phyloP scores from a whole-genome alignment of 2,888 invertebrate species.

The Trimorus sp. region DNA sequence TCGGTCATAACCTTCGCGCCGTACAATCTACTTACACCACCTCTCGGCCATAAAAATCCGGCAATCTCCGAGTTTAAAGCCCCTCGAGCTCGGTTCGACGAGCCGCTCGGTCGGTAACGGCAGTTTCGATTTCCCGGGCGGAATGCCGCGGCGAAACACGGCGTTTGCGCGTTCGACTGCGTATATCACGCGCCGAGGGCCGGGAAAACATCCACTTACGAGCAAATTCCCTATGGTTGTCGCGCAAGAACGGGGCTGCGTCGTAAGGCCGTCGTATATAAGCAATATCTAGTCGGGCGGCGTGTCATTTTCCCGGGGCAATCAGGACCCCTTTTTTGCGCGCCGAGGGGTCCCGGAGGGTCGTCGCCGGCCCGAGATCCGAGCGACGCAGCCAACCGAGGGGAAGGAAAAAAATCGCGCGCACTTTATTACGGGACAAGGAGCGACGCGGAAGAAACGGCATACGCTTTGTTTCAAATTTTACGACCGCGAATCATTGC shows the following conservation, averaged over 20 bases:
- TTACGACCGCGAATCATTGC: constrained; percentile 40
- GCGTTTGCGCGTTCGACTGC: constrained; percentile 42
- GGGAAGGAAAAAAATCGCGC: constrained; percentile 46
- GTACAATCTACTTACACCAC: too few species aligned
- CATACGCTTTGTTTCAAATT: constrained; percentile 57
- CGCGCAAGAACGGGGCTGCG: constrained; percentile 51
- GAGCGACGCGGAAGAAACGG: constrained; percentile 31
- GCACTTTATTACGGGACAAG: constrained; percentile 64
- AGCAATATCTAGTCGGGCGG: constrained; percentile 71
- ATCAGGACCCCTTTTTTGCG: constrained; percentile 67
- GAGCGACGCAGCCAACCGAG: constrained; percentile 16
- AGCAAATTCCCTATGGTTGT: constrained; percentile 59
- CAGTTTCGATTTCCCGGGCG: constrained; percentile 39
- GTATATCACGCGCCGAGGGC: constrained; percentile 44
- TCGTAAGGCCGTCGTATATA: constrained; percentile 65
- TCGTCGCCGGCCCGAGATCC: constrained; percentile 37
- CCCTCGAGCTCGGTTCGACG: constrained; percentile 8
- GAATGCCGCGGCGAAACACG: constrained; percentile 38
- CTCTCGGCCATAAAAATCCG: not conserved
- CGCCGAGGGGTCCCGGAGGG: constrained; percentile 56
- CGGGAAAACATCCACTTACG: constrained; percentile 60
- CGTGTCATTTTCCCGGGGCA: constrained; percentile 72
- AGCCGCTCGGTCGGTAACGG: constrained; percentile 36
- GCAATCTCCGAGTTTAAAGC: not conserved
- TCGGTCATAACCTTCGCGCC: too few species aligned